Base-by-base conservation (phyloP, 2,797 vertebrate genomes). In the Lepilemur ruficaudatus region DNA sequence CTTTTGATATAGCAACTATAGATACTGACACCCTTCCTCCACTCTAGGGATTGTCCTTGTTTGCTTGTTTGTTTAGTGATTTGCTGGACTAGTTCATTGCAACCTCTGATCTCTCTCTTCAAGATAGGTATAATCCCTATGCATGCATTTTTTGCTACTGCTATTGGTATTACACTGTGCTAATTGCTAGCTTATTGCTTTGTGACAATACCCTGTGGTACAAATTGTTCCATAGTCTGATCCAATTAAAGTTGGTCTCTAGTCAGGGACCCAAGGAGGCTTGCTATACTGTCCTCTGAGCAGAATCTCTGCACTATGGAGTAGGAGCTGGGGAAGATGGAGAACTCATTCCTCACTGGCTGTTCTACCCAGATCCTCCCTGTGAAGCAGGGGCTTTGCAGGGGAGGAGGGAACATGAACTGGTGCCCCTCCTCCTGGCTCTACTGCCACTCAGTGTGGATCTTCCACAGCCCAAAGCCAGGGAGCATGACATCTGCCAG, bases 141-240 rank as follows among this genome's bases (percentile, higher is more conserved):
- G 5, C 48, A 23, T 52, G 48, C 73, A 52, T 76, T 76, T 76
- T 28, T 73, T 43, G 2, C 65, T 50, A 35, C 63, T 32, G 84
- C 78, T 76, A 0, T 91, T 96, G 18, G 0, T 89, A 48, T 95
- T 72, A 65, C 23, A 70, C 7, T 65, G 30, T 50, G 63, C 14
- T 92, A 90, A 72, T 78, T 65, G 52, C 38, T 93, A 78, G 35
- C 25, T 65, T n/a, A 88, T 72, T 63, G 41, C 55, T 90, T 95
- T 90, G 87, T 72, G 18, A 83, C 57, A 87, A 32, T 83, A 52
- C 38, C 38, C n/a, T 83, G 32, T 90, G 70, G 55, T 87, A 50
- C 76, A 83, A 87, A 70, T 91, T 95, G 38, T 25, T 91, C 50
- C 67, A 81, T 90, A 70, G 46, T 61, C 52, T 70, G 46, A 76